Base-by-base conservation (phyloP, 2,888 invertebrate genomes). In the Sinhomidia bicolor region DNA sequence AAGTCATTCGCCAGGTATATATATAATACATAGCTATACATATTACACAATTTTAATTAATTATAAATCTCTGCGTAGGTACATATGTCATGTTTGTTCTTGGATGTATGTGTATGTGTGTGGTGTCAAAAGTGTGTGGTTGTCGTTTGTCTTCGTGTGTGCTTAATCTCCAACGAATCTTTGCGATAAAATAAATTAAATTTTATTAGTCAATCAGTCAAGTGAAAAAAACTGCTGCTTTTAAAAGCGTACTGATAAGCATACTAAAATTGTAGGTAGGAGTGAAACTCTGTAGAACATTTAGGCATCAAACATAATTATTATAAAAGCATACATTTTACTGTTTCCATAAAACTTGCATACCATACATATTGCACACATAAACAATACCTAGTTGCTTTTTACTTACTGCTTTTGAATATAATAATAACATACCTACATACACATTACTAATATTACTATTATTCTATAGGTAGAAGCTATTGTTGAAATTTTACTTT, bases 1-100 rank as follows among this genome's bases (percentile, higher is more conserved):
- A 51, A 82, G 82, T 68, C 76, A 84, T 85, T 85, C 85, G 85
- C 78, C 85, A 85, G 85, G 51, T 83, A 74, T 12, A 32, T 57
- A 79, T 65, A 65, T 14, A 41, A 17, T 36, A 41, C 1, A 12
- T 82, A 36, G 51, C 9, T 68, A 68, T 47, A 44, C 14, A 71
- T 65, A 65, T 65, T 26, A 10, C 36, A 17, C 2, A 65, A 6
- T n/a, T 60, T 51, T 20, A 65, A 41, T 23, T 32, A 57, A 29
- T 79, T 79, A 57, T 57, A 54, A 17, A 36, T 4, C 17, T 76
- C 29, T 76, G 26, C n/a, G 41, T n/a, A 17, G 57, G n/a, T 54
- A 32, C 20, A 81, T 62, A 14, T n/a, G n/a, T n/a, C n/a, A n/a
- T n/a, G n/a, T n/a, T n/a, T n/a, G n/a, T n/a, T n/a, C n/a, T n/a